Evolutionary conservation across 2,888 invertebrate genomes (phyloP).

Genomic region (Automeris io): DNA sequence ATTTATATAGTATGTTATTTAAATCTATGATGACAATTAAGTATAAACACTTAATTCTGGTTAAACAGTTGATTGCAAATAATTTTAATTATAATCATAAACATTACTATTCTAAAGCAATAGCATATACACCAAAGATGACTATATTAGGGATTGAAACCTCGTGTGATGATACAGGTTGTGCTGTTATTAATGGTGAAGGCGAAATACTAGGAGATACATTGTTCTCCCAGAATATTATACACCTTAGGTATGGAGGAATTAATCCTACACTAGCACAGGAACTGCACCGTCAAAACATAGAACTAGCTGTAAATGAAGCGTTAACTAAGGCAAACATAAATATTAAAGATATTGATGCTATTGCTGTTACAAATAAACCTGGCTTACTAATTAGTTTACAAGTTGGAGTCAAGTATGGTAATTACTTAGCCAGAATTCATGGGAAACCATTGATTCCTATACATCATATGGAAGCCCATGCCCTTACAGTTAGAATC

Average conservation of each 20-base stretch:
- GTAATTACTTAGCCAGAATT: conserved; percentile 82
- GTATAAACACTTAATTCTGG: background rate
- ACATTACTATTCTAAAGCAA: background rate
- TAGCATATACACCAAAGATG: conserved; percentile 11
- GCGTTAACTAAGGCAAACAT: conserved; percentile 80
- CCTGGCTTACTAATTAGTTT: conserved; percentile 91
- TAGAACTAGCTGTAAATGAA: conserved; percentile 82
- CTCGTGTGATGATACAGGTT: conserved; percentile 98
- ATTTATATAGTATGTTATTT: too few species aligned
- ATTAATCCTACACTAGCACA: conserved; percentile 92
- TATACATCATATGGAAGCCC: conserved; percentile 99
- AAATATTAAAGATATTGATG: conserved; percentile 82
- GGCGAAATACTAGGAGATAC: conserved; percentile 88
- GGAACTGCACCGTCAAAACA: conserved; percentile 87
- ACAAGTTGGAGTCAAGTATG: conserved; percentile 88
- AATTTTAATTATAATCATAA: background rate
- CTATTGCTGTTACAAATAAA: conserved; percentile 93
- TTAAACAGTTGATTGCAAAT: background rate
- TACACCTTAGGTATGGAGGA: conserved; percentile 87
- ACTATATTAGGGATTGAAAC: conserved; percentile 94
- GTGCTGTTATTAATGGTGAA: conserved; percentile 86
- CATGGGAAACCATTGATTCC: conserved; percentile 91
- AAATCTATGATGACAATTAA: background rate
- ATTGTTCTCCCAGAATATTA: conserved; percentile 86
- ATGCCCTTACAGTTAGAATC: conserved; percentile 93